Evolutionary conservation across 2,113 vertebrate species (phyloP), one percentile per base, ranked within the genome.

Genomic region (Petaurus breviceps): DNA sequence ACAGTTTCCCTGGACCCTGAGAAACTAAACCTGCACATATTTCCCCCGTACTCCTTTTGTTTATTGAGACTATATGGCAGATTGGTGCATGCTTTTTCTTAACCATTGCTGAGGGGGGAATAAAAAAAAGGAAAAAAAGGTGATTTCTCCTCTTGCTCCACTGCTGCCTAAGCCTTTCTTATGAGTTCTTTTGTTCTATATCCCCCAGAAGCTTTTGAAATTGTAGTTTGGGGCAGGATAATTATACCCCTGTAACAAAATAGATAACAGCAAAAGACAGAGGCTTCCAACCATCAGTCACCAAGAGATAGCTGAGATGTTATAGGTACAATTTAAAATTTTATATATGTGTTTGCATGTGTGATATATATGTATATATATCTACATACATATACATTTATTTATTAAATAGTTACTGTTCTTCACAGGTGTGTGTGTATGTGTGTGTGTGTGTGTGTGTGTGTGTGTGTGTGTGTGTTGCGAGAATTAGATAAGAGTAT

Each of bases 221-320:
- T 84, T 43, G n/a, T 84, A 8, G n/a, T 43, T 84, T 84, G n/a
- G 68, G 37, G 43, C 28, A 90, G 3, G 7, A 25, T 14, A 94
- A 97, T 92, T 91, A 93, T 3, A 77, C 0, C 6, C 52, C 0
- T 22, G 53, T 28, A 10, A 25, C 50, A 54, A 22, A 91, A 24
- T 53, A 1, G 0, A 84, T 94, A 43, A 28, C 22, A 19, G 77
- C 3, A 1, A 96, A 51, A 96, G 52, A 95, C 37, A n/a, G 43
- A 46, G 19, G n/a, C 93, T 96, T 93, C 90, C 91, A 93, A 93
- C 77, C 93, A 68, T 92, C 46, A 84, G 92, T 0, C n/a, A 19
- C 77, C 0, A 0, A 90, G 14, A 90, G 46, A 90, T 51, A 10
- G 47, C 49, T 26, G 47, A 28, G 22, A 89, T 10, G 22, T 49